A percentile compares a stretch with the other conserved stretches of the same genome.
Conservation (phyloP, 1,140 invertebrate species). For the Diachasmimorpha longicaudata region DNA sequence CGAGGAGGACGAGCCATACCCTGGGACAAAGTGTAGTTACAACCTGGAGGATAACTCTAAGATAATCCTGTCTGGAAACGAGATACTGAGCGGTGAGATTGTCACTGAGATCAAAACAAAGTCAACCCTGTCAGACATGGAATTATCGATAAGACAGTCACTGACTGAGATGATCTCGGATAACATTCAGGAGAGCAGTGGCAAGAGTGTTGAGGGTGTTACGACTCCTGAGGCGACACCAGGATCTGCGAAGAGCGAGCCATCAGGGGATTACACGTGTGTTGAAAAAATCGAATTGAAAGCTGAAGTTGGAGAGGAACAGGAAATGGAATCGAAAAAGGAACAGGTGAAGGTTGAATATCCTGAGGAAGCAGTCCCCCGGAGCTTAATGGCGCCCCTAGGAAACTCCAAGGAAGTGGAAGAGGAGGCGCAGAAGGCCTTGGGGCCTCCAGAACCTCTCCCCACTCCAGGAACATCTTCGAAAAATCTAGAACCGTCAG, state of each 20-base stretch:
- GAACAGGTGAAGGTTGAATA: too few species aligned
- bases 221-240: neutral
- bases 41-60: slow-evolving; percentile 49
- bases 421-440: neutral
- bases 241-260: neutral
- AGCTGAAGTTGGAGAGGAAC: too few species aligned
- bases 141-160: slow-evolving; percentile 41
- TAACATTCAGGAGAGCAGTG: slow-evolving; percentile 20
- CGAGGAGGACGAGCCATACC: slow-evolving; percentile 54
- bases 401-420: neutral
- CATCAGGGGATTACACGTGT: too few species aligned
- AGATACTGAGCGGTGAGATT: slow-evolving; percentile 28
- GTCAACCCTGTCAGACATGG: slow-evolving; percentile 33
- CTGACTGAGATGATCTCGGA: slow-evolving; percentile 46
- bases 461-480: neutral
- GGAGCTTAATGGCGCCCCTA: neutral
- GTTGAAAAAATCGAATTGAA: too few species aligned
- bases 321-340: neutral
- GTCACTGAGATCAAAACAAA: neutral
- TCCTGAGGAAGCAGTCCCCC: neutral
- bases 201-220: neutral
- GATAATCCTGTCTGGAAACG: slow-evolving; percentile 42
- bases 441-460: neutral
- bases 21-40: slow-evolving; percentile 45
- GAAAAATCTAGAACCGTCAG: neutral